Evolutionary conservation across 1,140 invertebrate species (phyloP).

Genomic region (Calephelis virginiensis): DNA sequence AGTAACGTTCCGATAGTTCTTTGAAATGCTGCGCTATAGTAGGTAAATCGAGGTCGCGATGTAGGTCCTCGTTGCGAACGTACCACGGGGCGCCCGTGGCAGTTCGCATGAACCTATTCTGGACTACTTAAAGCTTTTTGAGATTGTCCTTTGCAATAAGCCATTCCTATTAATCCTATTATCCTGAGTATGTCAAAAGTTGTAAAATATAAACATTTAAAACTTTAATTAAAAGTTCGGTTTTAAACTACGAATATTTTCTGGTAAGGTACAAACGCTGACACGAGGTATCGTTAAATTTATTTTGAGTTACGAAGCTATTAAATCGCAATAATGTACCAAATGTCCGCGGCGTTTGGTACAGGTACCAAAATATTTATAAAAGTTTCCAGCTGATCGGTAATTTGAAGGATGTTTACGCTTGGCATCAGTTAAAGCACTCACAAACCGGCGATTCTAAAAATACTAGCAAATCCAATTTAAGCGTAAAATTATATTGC

Average conservation of each 20-base stretch:
- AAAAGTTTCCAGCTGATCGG: conserved; percentile 31
- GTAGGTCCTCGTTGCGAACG: too few relatives aligned
- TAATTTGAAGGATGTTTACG: conserved; percentile 39
- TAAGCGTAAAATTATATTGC: not conserved
- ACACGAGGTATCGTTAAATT: conserved; percentile 2
- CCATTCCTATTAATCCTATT: too few relatives aligned
- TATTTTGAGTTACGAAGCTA: conserved; percentile 5
- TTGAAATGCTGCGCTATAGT: too few relatives aligned
- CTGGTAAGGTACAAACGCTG: not conserved
- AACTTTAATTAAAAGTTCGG: too few relatives aligned
- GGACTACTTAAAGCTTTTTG: too few relatives aligned
- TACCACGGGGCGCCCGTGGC: too few relatives aligned
- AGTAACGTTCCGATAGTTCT: too few relatives aligned
- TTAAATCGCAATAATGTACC: conserved; percentile 10
- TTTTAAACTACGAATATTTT: not conserved
- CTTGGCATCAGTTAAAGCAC: conserved; percentile 22
- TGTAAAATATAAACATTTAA: too few relatives aligned
- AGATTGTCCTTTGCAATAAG: too few relatives aligned
- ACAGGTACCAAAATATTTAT: conserved; percentile 17
- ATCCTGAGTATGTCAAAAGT: too few relatives aligned
- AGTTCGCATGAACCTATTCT: too few relatives aligned
- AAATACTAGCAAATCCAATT: conserved; percentile 10
- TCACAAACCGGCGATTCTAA: conserved; percentile 16
- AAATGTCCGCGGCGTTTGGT: conserved; percentile 6
- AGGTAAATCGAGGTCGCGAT: too few relatives aligned